Conservation (phyloP, 2,888 invertebrate genomes). For the Blastobasis lacticolella region DNA sequence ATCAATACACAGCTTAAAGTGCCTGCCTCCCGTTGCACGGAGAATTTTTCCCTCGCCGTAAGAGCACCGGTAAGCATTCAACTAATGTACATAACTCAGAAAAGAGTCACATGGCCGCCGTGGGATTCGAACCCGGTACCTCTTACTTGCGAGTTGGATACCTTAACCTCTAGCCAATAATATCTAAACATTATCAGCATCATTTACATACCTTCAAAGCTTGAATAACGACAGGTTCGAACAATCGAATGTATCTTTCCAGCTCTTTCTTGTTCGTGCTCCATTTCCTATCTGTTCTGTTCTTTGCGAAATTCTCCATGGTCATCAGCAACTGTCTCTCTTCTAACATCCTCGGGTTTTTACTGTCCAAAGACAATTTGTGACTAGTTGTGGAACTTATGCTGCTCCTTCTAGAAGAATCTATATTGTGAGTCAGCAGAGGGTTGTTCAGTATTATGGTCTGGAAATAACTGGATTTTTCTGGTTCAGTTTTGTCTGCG, state of each 20-base stretch:
- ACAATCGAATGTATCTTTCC: conserved; percentile 90
- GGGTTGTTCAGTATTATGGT: conserved; percentile 50
- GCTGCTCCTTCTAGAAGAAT: conserved; percentile 41
- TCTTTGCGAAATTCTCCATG: conserved; percentile 63
- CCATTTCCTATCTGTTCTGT: conserved; percentile 62
- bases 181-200: too few relatives aligned
- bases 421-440: conserved; percentile 19
- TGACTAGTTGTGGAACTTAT: conserved; percentile 48
- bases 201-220: conserved; percentile 80
- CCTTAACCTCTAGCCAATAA: too few relatives aligned
- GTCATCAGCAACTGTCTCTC: conserved; percentile 53
- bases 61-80: too few relatives aligned
- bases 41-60: too few relatives aligned
- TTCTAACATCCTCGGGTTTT: conserved; percentile 46
- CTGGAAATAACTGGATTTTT: conserved; percentile 31
- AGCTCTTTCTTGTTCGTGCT: conserved; percentile 64
- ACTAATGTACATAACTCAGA: too few relatives aligned
- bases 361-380: conserved; percentile 41
- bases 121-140: too few relatives aligned
- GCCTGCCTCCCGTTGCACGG: too few relatives aligned
- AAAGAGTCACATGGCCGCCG: too few relatives aligned
- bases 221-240: conserved; percentile 96
- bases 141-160: too few relatives aligned
- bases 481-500: conserved; percentile 21
- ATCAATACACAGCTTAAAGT: too few relatives aligned